phyloP scores from a whole-genome alignment of 2,888 invertebrate genomes.

The Rhopalosiphum nymphaeae region DNA sequence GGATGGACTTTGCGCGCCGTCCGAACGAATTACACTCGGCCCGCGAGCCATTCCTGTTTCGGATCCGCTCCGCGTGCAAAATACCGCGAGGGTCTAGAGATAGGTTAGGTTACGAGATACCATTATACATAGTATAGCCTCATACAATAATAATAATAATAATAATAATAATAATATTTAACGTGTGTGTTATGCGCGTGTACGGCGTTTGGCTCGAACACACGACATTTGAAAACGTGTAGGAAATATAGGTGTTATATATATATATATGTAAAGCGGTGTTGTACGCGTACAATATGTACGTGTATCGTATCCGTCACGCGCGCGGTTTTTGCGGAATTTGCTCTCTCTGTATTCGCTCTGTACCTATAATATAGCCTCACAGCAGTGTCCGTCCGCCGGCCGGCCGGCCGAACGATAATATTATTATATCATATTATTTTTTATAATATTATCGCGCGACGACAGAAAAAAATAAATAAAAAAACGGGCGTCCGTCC shows the following conservation, averaged over 20 bases:
- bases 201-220: neutral
- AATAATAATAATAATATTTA: neutral
- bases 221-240: slow-evolving; percentile 19
- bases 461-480: neutral
- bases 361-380: neutral
- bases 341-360: neutral
- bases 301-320: neutral
- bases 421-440: neutral
- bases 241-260: neutral
- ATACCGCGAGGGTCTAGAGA: neutral
- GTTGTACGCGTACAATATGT: neutral
- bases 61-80: neutral
- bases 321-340: neutral
- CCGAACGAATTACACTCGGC: neutral
- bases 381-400: neutral
- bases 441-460: neutral
- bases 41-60: slow-evolving; percentile 1
- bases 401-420: neutral
- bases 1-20: neutral
- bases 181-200: neutral
- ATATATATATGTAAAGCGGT: neutral
- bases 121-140: neutral
- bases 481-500: neutral
- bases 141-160: neutral
- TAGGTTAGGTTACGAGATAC: neutral